phyloP scores from a whole-genome alignment of 2,888 invertebrate genomes.

The Athripsodes cinereus region DNA sequence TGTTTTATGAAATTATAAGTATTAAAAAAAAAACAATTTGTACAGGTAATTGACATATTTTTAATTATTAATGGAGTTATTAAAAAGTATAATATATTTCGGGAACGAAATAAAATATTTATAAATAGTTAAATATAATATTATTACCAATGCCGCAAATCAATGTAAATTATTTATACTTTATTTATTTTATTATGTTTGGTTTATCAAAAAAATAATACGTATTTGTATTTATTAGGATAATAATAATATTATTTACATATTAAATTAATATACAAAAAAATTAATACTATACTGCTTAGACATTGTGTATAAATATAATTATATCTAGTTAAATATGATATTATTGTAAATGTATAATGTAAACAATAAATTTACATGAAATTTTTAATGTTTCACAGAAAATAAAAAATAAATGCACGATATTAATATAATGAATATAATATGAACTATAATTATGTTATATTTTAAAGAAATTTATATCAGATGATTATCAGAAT shows the following conservation, averaged over 20 bases:
- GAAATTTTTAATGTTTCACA: too few species aligned
- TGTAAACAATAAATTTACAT: too few species aligned
- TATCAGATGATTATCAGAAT: too few species aligned
- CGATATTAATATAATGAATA: too few species aligned
- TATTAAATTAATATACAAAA: neutral
- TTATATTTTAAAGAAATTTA: too few species aligned
- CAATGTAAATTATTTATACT: neutral
- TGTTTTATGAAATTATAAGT: neutral
- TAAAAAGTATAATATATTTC: neutral
- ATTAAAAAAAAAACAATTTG: neutral
- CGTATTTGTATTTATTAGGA: too few species aligned
- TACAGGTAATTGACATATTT: neutral
- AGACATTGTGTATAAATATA: neutral
- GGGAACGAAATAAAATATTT: conserved; percentile 1
- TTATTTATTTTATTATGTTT: neutral
- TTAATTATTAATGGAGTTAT: neutral
- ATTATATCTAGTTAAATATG: too few species aligned
- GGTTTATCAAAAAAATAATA: neutral
- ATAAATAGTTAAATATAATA: neutral
- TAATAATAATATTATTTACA: neutral
- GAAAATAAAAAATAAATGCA: too few species aligned
- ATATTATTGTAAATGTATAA: too few species aligned
- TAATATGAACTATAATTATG: too few species aligned
- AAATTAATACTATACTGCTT: neutral
- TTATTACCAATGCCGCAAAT: too few species aligned